Percentiles rank a stretch among this genome's conserved stretches.
These are phyloP conservation scores for Epinephelus fuscoguttatus DNA, from an alignment of 2,113 vertebrate species.

Conservation along the genomic window DNA sequence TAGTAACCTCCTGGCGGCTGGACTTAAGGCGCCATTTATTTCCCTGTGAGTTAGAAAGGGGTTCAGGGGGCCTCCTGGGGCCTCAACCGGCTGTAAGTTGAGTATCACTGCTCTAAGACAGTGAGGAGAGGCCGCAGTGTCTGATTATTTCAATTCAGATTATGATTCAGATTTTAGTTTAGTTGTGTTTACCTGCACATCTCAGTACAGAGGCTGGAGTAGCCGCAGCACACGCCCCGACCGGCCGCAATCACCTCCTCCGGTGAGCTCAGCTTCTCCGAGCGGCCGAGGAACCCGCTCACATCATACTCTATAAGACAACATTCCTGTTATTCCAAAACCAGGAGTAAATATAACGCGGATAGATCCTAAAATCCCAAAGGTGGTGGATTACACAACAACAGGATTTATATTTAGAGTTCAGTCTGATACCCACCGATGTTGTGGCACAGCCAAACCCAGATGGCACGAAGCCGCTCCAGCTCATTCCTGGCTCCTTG, in stretches of 20 bases:
- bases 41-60: no score
- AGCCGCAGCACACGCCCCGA: slow-evolving; percentile 86
- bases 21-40: no score
- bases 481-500: slow-evolving; percentile 78
- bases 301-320: slow-evolving; percentile 82
- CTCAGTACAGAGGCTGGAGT: slow-evolving; percentile 82
- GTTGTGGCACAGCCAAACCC: slow-evolving; percentile 90
- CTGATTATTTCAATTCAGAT: no score
- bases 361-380: not conserved
- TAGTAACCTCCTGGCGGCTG: no score
- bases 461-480: slow-evolving; percentile 83
- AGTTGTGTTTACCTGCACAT: slow-evolving; percentile 85
- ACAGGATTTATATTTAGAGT: not conserved
- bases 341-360: rapidly evolving
- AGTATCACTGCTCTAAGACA: no score
- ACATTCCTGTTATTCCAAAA: not conserved
- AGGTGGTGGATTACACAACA: no score
- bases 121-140: no score
- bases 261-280: slow-evolving; percentile 81
- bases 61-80: no score
- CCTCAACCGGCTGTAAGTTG: no score
- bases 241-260: slow-evolving; percentile 84
- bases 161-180: not conserved
- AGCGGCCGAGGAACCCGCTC: slow-evolving; percentile 80
- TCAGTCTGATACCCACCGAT: slow-evolving; percentile 76